Evolutionary conservation across 2,113 vertebrate species (phyloP).

Genomic region (Verasper variegatus): DNA sequence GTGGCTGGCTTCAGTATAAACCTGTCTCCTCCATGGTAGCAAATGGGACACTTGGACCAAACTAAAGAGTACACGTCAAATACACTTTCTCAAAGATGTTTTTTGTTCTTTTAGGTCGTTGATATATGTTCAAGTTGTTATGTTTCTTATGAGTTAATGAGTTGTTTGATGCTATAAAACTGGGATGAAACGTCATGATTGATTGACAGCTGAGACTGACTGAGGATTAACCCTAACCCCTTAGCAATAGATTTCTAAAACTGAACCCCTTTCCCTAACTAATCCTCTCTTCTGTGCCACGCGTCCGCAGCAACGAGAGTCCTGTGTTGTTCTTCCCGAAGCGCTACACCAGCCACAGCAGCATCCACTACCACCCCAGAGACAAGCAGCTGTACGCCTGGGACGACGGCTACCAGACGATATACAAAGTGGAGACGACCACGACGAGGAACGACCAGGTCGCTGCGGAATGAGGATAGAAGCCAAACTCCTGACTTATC

Average conservation of each 20-base stretch:
- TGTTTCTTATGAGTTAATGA: no score
- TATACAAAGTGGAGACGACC: conserved; percentile 90
- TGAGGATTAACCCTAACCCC: no score
- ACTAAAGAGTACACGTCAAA: neutral
- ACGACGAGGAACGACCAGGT: conserved; percentile 27
- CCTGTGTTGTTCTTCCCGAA: conserved; percentile 88
- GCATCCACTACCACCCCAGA: conserved; percentile 89
- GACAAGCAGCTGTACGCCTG: conserved; percentile 93
- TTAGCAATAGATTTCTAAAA: no score
- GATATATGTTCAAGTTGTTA: no score
- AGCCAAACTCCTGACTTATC: neutral
- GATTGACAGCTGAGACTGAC: no score
- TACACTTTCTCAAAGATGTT: neutral
- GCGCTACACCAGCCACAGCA: conserved; percentile 87
- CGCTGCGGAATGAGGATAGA: conserved; percentile 15
- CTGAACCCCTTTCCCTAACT: neutral
- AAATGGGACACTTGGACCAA: no score
- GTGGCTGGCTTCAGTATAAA: neutral
- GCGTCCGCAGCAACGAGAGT: conserved; percentile 57
- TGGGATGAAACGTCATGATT: no score
- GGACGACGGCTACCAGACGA: conserved; percentile 93
- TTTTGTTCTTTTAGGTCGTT: no score
- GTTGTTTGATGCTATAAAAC: no score
- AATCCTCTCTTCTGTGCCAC: neutral
- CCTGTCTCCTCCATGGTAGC: no score